A percentile compares a stretch with the other conserved stretches of the same genome.
Evolutionary conservation across 1,140 invertebrate species (phyloP).

Genomic region (Diachasma alloeum): DNA sequence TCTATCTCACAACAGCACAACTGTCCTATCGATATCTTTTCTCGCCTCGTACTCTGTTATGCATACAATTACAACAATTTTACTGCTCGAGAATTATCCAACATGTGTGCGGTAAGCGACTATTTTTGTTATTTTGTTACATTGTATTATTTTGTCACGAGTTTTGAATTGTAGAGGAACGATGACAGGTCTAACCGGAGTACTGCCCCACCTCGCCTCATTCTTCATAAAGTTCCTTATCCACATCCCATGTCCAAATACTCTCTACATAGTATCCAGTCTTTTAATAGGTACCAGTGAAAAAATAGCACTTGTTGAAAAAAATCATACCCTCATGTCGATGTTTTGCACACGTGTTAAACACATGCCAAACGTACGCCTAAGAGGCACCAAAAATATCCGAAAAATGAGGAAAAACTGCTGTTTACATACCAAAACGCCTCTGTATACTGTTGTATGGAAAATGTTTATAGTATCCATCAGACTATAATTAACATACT

Average conservation of each 20-base stretch:
- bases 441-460: neutral
- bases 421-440: neutral
- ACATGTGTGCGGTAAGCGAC: conserved; percentile 41
- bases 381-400: neutral
- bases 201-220: conserved; percentile 40
- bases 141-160: too few species aligned
- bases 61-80: conserved; percentile 36
- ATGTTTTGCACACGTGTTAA: neutral
- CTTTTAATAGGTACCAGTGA: conserved; percentile 39
- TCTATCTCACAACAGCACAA: conserved; percentile 16
- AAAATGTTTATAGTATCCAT: conserved; percentile 13
- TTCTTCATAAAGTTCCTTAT: conserved; percentile 35
- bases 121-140: neutral
- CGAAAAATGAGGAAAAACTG: neutral
- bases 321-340: neutral
- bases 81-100: conserved; percentile 48
- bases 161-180: conserved; percentile 40
- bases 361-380: neutral
- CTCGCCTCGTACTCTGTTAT: conserved; percentile 41
- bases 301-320: conserved; percentile 8
- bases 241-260: conserved; percentile 32
- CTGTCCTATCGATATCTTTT: conserved; percentile 32
- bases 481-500: conserved; percentile 11
- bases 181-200: conserved; percentile 35
- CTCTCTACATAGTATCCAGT: conserved; percentile 35